Evolutionary conservation across 2,113 vertebrate species (phyloP).

Genomic region (Zapornia atra): DNA sequence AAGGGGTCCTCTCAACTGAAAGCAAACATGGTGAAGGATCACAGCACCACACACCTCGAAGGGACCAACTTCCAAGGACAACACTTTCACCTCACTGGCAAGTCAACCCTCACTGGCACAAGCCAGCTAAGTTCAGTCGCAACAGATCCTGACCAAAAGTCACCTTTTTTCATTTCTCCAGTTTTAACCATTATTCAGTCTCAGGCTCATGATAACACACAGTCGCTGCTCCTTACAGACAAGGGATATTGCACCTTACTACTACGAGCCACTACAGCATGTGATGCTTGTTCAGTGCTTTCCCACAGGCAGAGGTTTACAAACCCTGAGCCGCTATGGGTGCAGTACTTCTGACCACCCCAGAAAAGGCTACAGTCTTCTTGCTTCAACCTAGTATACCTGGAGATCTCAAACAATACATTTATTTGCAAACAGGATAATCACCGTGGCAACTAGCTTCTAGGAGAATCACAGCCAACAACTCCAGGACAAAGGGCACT

Average conservation of each 20-base stretch:
- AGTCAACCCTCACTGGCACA: background rate
- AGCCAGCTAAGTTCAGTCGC: background rate
- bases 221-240: background rate
- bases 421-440: slow-evolving; percentile 1
- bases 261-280: background rate
- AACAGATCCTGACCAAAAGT: background rate
- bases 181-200: background rate
- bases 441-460: background rate
- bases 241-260: background rate
- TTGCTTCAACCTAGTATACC: background rate
- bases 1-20: background rate
- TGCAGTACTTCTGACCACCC: background rate
- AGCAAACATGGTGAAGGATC: background rate
- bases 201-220: background rate
- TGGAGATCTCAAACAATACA: background rate
- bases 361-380: background rate
- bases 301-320: background rate
- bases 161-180: rapidly evolving
- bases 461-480: background rate
- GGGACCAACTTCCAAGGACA: background rate
- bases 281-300: background rate
- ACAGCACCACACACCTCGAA: background rate
- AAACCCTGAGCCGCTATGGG: background rate
- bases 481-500: background rate
- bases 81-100: background rate